phyloP scores from a whole-genome alignment of 2,113 vertebrate species.

The Archilochus colubris region DNA sequence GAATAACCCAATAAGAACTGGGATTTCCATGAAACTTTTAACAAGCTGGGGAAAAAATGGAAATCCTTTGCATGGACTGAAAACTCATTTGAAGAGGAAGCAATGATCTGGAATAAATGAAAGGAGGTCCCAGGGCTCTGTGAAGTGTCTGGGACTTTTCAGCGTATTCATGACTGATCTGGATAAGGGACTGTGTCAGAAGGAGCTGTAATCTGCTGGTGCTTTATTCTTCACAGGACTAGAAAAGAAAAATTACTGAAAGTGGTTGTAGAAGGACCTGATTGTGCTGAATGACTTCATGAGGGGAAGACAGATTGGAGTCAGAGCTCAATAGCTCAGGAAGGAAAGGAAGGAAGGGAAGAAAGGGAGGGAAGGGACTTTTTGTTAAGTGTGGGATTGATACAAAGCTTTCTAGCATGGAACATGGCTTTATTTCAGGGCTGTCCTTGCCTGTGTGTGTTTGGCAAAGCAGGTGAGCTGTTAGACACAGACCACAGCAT shows the following conservation, averaged over 20 bases:
- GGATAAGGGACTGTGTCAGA: not conserved
- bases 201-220: not conserved
- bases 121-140: constrained; percentile 3
- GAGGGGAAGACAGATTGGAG: no score
- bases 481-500: not conserved
- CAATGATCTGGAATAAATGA: constrained; percentile 20
- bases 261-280: not conserved
- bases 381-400: no score
- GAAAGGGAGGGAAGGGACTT: no score
- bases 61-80: constrained; percentile 19
- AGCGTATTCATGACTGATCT: not conserved
- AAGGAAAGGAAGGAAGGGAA: not conserved
- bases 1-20: not conserved
- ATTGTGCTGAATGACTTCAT: not conserved
- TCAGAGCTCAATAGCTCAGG: not conserved
- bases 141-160: not conserved
- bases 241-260: not conserved
- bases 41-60: not conserved
- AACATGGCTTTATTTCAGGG: not conserved
- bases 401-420: not conserved
- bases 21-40: constrained; percentile 7
- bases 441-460: not conserved
- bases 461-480: not conserved
- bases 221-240: not conserved
- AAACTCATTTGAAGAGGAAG: constrained; percentile 19